A percentile compares a stretch with the other conserved stretches of the same genome.
Evolutionary conservation across 2,888 invertebrate species (phyloP).

Genomic region (Brachypterus glaber): DNA sequence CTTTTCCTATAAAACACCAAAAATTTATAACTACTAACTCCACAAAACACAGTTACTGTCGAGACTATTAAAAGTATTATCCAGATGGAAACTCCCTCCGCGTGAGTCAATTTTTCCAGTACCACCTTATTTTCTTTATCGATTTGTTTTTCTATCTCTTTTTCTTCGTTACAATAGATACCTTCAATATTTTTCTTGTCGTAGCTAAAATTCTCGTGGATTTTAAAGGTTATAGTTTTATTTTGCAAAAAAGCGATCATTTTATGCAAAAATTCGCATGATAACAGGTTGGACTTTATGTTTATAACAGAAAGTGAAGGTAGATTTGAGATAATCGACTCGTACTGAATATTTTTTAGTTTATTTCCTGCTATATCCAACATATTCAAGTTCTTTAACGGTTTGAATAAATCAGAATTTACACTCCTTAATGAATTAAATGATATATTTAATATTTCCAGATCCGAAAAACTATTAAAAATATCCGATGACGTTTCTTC

Average conservation of each 20-base stretch:
- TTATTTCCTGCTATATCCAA: conserved; percentile 33
- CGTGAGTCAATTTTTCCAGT: too few species aligned
- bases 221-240: conserved; percentile 29
- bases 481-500: conserved; percentile 15
- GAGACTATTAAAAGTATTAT: conserved; percentile 17
- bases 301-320: conserved; percentile 31
- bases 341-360: conserved; percentile 32
- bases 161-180: conserved; percentile 31
- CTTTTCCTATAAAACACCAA: conserved; percentile 28
- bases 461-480: conserved; percentile 25
- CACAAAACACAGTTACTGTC: conserved; percentile 18
- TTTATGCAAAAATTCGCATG: conserved; percentile 31
- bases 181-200: conserved; percentile 36
- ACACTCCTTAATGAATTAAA: conserved; percentile 30
- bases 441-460: conserved; percentile 32
- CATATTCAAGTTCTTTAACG: conserved; percentile 27
- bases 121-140: conserved; percentile 6
- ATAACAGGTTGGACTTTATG: conserved; percentile 32
- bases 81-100: conserved; percentile 7
- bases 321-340: conserved; percentile 29
- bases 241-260: conserved; percentile 31
- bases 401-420: conserved; percentile 26
- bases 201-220: conserved; percentile 28
- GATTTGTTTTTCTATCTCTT: conserved; percentile 8
- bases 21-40: conserved; percentile 23